Evolutionary conservation across 2,888 invertebrate genomes (phyloP).

Genomic region (Doris montereyensis): DNA sequence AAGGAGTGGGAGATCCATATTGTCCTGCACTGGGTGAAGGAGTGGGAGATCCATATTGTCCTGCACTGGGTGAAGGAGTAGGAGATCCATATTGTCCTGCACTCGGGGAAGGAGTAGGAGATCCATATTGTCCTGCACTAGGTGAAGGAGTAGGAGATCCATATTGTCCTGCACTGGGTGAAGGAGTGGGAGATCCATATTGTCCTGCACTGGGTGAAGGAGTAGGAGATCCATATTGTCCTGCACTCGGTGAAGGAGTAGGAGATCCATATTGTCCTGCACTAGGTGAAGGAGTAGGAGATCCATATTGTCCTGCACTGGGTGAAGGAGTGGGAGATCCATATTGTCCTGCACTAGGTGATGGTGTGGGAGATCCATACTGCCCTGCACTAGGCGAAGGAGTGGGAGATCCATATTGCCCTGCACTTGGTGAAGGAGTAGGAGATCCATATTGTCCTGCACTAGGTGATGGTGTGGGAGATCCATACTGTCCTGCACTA

Average conservation of each 20-base stretch:
- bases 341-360: not conserved
- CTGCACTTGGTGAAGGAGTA: too few relatives aligned
- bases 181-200: not conserved
- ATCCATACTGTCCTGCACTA: not conserved
- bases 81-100: not conserved
- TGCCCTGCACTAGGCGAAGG: slow-evolving; percentile 29
- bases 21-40: too few relatives aligned
- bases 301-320: not conserved
- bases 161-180: too few relatives aligned
- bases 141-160: slow-evolving; percentile 32
- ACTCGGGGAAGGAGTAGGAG: not conserved
- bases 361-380: not conserved
- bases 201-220: not conserved
- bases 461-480: not conserved
- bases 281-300: slow-evolving; percentile 29
- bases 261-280: not conserved
- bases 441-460: not conserved
- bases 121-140: not conserved
- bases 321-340: not conserved
- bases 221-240: not conserved
- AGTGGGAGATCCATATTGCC: too few relatives aligned
- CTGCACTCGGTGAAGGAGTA: not conserved
- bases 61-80: not conserved
- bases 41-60: not conserved
- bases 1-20: slow-evolving; percentile 36